Conservation (phyloP, 2,113 vertebrate genomes). For the Alces alces region DNA sequence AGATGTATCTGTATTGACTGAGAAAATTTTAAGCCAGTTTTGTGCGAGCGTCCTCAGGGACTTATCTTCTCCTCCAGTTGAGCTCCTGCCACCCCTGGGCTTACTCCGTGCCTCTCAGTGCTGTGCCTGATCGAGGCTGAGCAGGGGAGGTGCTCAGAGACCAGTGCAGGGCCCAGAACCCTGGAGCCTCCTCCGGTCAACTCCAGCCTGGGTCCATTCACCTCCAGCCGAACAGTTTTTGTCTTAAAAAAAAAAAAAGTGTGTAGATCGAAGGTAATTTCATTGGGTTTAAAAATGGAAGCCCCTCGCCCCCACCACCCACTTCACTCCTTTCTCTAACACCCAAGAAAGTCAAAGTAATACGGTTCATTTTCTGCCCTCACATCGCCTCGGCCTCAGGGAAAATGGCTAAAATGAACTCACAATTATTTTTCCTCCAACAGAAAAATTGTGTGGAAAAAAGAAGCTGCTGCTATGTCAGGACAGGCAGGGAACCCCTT, state of each 20-base stretch:
- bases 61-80: fast-evolving
- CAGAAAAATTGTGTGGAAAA: background rate
- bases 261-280: background rate
- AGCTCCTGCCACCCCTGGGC: background rate
- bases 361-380: background rate
- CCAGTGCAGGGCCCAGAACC: background rate
- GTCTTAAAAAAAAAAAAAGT: background rate
- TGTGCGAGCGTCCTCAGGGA: background rate
- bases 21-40: constrained; percentile 10
- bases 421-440: background rate
- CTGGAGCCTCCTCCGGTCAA: background rate
- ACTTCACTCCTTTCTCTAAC: background rate
- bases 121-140: fast-evolving
- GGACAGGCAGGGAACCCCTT: background rate
- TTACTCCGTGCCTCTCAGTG: background rate
- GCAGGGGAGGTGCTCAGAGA: background rate
- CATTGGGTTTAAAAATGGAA: background rate
- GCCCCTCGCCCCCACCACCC: too few species aligned
- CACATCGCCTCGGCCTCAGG: background rate
- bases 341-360: background rate
- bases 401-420: background rate
- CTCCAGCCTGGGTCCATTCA: background rate
- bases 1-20: constrained; percentile 42
- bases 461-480: background rate
- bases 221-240: background rate